Evolutionary conservation across 2,113 vertebrate genomes (phyloP), one percentile per base, ranked within the genome.

Genomic region (Baryphthengus martii): DNA sequence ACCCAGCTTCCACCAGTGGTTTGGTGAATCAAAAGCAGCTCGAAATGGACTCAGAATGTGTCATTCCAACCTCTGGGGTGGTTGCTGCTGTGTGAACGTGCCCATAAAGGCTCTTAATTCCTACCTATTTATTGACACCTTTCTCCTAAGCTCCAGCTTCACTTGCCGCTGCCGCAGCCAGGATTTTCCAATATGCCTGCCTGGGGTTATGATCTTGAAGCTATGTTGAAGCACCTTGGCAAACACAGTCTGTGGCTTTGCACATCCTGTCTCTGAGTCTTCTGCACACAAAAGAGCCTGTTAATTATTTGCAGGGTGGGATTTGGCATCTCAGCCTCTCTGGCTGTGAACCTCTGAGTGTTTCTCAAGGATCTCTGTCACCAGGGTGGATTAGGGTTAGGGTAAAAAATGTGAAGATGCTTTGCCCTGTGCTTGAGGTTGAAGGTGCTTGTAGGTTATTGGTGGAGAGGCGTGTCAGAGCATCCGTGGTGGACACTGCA

Each of bases 21-120:
- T 66, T 58, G 65, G n/a, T 91, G 85, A 93, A 71, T 85, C 74
- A 87, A n/a, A n/a, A n/a, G n/a, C n/a, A n/a, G n/a, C n/a, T n/a
- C n/a, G n/a, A n/a, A n/a, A n/a, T n/a, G n/a, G n/a, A n/a, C n/a
- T n/a, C n/a, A n/a, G n/a, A n/a, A n/a, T n/a, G n/a, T n/a, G n/a
- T n/a, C n/a, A 0, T 78, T 78, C 73, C 26, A 23, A 53, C 68
- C n/a, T 81, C 80, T 33, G 18, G 25, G 56, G 61, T 4, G 3
- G 65, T 67, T 91, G 85, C 61, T 78, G 55, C 42, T 92, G 24
- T 45, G 47, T 78, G 56, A 91, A 35, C 85, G 81, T 47, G 65
- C 52, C 44, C 42, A 47, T 17, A 24, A 87, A 75, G 25, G 31
- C 71, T 93, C 44, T 55, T 63, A 79, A 85, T 68, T 72, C 49